Evolutionary conservation across 2,888 invertebrate genomes (phyloP), one percentile per base, ranked within the genome.

Genomic region (Lycia hirtaria): DNA sequence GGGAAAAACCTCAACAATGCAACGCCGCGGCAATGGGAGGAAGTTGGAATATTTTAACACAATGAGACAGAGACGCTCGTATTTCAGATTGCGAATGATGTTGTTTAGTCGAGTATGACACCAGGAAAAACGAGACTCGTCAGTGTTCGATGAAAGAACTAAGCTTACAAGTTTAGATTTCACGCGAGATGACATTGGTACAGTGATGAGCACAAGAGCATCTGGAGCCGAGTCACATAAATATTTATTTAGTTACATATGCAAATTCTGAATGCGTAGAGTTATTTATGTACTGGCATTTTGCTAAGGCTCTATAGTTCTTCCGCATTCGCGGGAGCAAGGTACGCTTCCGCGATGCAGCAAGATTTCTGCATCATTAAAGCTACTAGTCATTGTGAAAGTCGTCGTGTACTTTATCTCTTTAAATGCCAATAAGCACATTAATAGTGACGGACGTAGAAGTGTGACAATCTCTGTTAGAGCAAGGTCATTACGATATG

Each of bases 401-500:
- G 81, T 76, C 62, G 68, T 60, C 50, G 65, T 57, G 54, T 57
- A 63, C 38, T 66, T 65, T 66, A 66, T 66, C 66, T 68, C 58
- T 60, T 65, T 72, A 77, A 80, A 80, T 80, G 76, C 72, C 76
- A 76, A 62, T 67, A 67, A 71, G 71, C 60, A 65, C 61, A 68
- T 72, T 67, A 69, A 33, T 28, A 33, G 6, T 33, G 35, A 71
- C 78, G 78, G 80, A 83, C 74, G 67, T 73, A 66, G 68, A 75
- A 71, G 71, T 73, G 73, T 72, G 74, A 79, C 84, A 81, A 77
- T 86, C 81, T 76, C 78, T 66, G 62, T 53, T 53, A 66, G 65
- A 55, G 72, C 84, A 85, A 86, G 85, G 85, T 77, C 83, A 78
- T 74, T 77, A 64, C 73, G 79, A 78, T 77, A 76, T 77, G 77